Evolutionary conservation across 2,797 vertebrate genomes (phyloP).

Genomic region (Acomys russatus): DNA sequence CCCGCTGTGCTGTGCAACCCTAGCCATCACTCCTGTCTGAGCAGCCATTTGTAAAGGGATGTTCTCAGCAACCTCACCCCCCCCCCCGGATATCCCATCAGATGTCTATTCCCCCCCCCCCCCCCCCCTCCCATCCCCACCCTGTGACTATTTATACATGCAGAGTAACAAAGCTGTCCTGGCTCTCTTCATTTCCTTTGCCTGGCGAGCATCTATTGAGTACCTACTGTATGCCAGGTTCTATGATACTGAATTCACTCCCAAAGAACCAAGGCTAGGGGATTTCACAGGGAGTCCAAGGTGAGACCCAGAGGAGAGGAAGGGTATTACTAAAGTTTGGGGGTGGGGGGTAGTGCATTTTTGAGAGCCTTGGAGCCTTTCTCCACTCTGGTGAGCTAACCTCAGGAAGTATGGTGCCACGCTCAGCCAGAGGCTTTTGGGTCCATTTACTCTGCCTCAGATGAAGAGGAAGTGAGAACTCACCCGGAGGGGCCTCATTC

Average conservation of each 20-base stretch:
- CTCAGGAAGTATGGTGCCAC: not conserved
- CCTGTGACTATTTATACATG: not conserved
- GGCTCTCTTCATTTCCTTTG: not conserved
- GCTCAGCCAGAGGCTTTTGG: not conserved
- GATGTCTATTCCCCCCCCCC: not conserved
- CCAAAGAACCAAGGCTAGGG: not conserved
- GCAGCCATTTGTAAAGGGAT: not conserved
- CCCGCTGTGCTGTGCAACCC: not conserved
- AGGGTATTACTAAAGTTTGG: too few relatives aligned
- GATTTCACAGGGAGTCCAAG: not conserved
- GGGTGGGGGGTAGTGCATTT: not conserved
- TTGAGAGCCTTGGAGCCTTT: not conserved
- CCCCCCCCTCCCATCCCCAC: too few relatives aligned
- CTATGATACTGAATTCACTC: not conserved
- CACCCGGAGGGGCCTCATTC: too few relatives aligned
- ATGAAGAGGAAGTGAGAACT: not conserved
- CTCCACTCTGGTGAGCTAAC: not conserved
- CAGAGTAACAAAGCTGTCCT: not conserved
- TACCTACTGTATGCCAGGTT: not conserved
- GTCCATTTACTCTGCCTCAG: not conserved
- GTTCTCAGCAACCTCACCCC: not conserved
- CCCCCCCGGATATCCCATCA: fast-evolving
- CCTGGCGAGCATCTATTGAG: not conserved
- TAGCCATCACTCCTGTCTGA: not conserved
- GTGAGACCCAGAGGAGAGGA: not conserved